Base-by-base conservation (phyloP, 1,140 invertebrate species). In the Globodera ellingtonae region DNA sequence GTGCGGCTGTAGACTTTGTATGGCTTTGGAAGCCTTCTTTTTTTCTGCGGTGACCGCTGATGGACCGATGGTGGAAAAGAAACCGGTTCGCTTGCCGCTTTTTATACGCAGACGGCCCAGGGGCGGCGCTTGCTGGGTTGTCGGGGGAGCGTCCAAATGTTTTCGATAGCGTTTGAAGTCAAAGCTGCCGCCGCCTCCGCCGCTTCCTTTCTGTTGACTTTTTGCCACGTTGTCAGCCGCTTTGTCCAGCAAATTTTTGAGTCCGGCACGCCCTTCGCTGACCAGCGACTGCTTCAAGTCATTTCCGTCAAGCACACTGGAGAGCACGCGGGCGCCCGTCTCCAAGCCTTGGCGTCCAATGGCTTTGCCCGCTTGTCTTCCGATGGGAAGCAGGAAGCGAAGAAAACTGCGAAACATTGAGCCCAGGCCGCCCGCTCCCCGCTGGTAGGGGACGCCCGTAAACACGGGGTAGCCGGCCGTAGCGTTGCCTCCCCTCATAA, bases 381-480 rank as follows among this genome's bases (percentile, higher is more conserved):
- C 79, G 18, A 82, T 47, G 3, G 79, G 79, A 6, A 80, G 13
- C 56, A 79, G 50, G 44, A 52, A 80, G 35, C 79, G 79, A 6
- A 79, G n/a, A 15, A 80, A 70, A 15, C 75, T 79, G 5, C 56
- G 18, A 82, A 80, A 65, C n/a, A 80, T 52, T 6, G 79, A 62
- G 24, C 79, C 79, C 10, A 80, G 52, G 3, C 56, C 56, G 10
- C 79, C 79, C 7, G 44, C 8, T 6, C 79, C 79, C 18, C 79
- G 44, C 79, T 80, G 79, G 79, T 56, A 80, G n/a, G 52, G 80
- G 3, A 80, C 13, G 2, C 79, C 78, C 4, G 6, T 6, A 50
- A 62, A 62, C 10, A 62, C 15, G 0, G 56, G 10, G 56, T 62
- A 62, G 10, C 24, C 44, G 5, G 0, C 6, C 18, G 56, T 1